A percentile compares a stretch with the other conserved stretches of the same genome.
These are phyloP conservation scores for Microctonus hyperodae DNA, from an alignment of 2,888 invertebrate genomes.

Conservation along the genomic window DNA sequence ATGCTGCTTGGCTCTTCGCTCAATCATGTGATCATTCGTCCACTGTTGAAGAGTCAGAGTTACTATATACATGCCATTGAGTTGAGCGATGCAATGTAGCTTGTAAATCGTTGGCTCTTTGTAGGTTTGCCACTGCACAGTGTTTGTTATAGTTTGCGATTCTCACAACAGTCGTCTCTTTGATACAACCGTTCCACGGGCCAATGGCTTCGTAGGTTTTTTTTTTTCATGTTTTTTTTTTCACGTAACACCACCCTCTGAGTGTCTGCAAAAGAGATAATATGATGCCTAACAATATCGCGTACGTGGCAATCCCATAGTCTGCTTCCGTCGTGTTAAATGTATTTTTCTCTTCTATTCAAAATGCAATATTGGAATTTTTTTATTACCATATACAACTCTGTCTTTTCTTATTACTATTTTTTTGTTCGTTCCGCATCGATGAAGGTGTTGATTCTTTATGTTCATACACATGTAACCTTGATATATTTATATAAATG, in stretches of 20 bases:
- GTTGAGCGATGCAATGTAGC: too few relatives aligned
- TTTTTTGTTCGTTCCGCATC: not conserved
- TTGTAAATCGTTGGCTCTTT: constrained; percentile 45
- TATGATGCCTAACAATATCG: constrained; percentile 34
- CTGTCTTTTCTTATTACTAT: not conserved
- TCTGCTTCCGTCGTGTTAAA: not conserved
- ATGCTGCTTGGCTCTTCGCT: not conserved
- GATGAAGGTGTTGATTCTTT: too few relatives aligned
- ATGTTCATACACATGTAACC: too few relatives aligned
- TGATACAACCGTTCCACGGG: constrained; percentile 45
- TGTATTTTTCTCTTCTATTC: not conserved
- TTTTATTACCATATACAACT: constrained; percentile 5
- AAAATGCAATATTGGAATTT: not conserved
- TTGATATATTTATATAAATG: too few relatives aligned
- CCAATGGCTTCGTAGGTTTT: constrained; percentile 30
- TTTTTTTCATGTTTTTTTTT: too few relatives aligned
- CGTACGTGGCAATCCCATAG: not conserved
- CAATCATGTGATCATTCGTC: not conserved
- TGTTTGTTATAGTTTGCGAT: constrained; percentile 34
- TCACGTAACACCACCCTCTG: constrained; percentile 36
- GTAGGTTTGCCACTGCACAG: constrained; percentile 27
- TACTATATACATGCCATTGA: too few relatives aligned
- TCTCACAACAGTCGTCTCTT: constrained; percentile 51
- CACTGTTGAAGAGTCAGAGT: not conserved
- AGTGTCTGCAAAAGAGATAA: too few relatives aligned